These are phyloP conservation scores for Hydractinia echinata DNA, from an alignment of 30 jellyfish, hydroid and myxozoan genomes.

Conservation along the genomic window DNA sequence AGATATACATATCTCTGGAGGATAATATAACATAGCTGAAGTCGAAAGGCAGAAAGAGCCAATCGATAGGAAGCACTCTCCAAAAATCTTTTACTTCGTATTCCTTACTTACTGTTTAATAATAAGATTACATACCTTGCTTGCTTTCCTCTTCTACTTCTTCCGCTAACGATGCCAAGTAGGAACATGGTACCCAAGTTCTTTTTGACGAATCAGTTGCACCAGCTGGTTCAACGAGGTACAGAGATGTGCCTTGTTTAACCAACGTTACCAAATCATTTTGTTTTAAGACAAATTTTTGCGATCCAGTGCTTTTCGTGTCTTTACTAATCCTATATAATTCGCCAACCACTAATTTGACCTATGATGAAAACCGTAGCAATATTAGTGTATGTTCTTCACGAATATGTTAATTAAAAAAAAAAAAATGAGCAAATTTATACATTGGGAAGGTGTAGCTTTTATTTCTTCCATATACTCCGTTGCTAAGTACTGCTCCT, in stretches of 20 bases:
- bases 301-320: slow-evolving; percentile 56
- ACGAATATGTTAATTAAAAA: not conserved
- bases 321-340: slow-evolving; percentile 39
- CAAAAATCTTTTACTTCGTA: not conserved
- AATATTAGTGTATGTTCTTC: not conserved
- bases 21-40: too few relatives aligned
- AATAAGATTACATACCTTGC: not conserved
- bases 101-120: not conserved
- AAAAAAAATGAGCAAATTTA: not conserved
- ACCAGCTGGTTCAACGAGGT: slow-evolving; percentile 61
- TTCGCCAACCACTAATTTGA: slow-evolving; percentile 47
- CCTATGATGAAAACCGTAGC: slow-evolving; percentile 1
- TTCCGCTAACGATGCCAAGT: slow-evolving; percentile 40
- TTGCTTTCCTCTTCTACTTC: slow-evolving; percentile 19
- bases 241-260: slow-evolving; percentile 60
- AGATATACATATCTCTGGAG: too few relatives aligned
- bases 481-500: slow-evolving; percentile 65
- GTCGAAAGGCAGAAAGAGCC: too few relatives aligned
- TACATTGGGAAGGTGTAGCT: slow-evolving; percentile 1
- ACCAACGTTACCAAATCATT: slow-evolving; percentile 75
- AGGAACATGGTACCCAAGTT: slow-evolving; percentile 87
- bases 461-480: slow-evolving; percentile 31
- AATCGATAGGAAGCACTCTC: too few relatives aligned
- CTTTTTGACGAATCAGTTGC: slow-evolving; percentile 57
- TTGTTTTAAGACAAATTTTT: slow-evolving; percentile 31